These are phyloP conservation scores for Pseudorasbora parva DNA, from an alignment of 2,113 vertebrate species.

Conservation along the genomic window DNA sequence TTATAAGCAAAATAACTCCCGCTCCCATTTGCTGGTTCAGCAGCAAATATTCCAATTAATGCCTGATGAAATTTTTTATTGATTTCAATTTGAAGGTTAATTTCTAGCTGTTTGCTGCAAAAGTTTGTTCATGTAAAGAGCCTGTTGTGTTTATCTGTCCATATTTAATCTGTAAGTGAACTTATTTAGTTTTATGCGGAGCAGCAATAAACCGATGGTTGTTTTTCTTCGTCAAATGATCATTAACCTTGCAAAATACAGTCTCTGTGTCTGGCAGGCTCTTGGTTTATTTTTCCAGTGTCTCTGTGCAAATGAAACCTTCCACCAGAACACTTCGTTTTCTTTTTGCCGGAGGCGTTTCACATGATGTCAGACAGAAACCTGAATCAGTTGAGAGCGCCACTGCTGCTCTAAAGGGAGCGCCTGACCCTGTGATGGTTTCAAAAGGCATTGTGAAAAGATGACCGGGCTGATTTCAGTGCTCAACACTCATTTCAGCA, in stretches of 20 bases:
- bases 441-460: slow-evolving; percentile 17
- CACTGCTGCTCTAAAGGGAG: not conserved
- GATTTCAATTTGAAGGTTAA: no score
- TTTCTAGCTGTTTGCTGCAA: not conserved
- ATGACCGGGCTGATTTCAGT: not conserved
- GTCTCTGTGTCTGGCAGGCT: not conserved
- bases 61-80: no score
- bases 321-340: slow-evolving; percentile 4
- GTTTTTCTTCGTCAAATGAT: not conserved
- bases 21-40: no score
- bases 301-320: not conserved
- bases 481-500: not conserved
- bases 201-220: not conserved
- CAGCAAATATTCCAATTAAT: no score
- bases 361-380: slow-evolving; percentile 8
- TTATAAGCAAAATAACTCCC: no score
- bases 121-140: not conserved
- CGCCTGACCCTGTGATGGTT: not conserved
- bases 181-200: not conserved
- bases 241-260: not conserved
- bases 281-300: not conserved
- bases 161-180: not conserved
- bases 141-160: not conserved
- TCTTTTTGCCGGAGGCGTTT: not conserved
- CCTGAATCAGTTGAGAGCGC: not conserved